These are phyloP conservation scores for Alviniconcha strummeri DNA, from an alignment of 2,888 invertebrate genomes.

Conservation along the genomic window DNA sequence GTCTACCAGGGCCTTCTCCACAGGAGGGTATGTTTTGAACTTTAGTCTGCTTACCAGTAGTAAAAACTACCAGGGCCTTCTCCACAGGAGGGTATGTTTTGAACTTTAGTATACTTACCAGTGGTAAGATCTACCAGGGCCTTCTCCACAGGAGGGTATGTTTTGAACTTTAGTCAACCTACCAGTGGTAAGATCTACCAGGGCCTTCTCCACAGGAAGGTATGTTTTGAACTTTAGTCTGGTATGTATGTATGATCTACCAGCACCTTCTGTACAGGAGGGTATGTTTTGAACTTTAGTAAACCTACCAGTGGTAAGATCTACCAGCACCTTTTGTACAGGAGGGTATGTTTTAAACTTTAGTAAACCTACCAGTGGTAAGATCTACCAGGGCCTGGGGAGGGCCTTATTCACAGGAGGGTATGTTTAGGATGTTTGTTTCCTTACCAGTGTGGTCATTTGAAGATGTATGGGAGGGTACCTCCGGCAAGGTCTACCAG, in stretches of 20 bases:
- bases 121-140: slow-evolving; percentile 88
- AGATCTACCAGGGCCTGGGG: slow-evolving; percentile 81
- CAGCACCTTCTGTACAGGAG: slow-evolving; percentile 61
- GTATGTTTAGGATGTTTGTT: slow-evolving; percentile 45
- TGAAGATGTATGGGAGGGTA: slow-evolving; percentile 83
- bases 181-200: slow-evolving; percentile 88
- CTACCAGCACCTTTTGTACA: slow-evolving; percentile 76
- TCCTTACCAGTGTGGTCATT: no score
- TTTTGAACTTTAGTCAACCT: neutral
- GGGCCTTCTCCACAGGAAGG: slow-evolving; percentile 63
- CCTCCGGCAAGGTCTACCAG: slow-evolving; percentile 95
- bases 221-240: slow-evolving; percentile 38
- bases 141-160: slow-evolving; percentile 61
- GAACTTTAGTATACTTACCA: neutral
- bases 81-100: slow-evolving; percentile 58
- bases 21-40: slow-evolving; percentile 55
- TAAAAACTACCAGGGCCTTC: slow-evolving; percentile 83
- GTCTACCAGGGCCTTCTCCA: slow-evolving; percentile 80
- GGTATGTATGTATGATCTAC: slow-evolving; percentile 97
- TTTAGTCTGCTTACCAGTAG: slow-evolving; percentile 76
- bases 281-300: slow-evolving; percentile 48
- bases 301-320: slow-evolving; percentile 84
- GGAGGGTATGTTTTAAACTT: slow-evolving; percentile 54
- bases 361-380: slow-evolving; percentile 78
- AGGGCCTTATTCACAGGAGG: slow-evolving; percentile 52